phyloP scores from a whole-genome alignment of 2,888 invertebrate species.

The Penaeus monodon region DNA sequence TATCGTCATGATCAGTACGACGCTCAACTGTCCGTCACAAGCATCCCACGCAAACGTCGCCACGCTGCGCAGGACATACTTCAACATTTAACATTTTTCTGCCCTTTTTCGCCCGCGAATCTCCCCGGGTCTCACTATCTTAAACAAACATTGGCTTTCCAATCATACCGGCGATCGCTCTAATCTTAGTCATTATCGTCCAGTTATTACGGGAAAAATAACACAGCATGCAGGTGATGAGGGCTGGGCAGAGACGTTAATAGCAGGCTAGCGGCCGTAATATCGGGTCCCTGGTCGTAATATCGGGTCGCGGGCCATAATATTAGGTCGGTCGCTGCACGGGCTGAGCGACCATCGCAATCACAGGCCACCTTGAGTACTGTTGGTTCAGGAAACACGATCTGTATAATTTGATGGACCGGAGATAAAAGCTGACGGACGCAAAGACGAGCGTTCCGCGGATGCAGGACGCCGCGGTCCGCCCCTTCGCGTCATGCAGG shows the following conservation, averaged over 20 bases:
- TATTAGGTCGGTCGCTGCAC: background rate
- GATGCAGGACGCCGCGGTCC: background rate
- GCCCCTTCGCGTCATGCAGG: background rate
- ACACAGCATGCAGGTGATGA: slow-evolving; percentile 17
- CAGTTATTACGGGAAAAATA: slow-evolving; percentile 28
- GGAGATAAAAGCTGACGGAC: slow-evolving; percentile 16
- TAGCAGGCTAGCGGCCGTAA: slow-evolving; percentile 4
- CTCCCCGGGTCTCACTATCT: background rate
- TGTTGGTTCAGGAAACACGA: slow-evolving; percentile 27
- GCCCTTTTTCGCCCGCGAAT: background rate
- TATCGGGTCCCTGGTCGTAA: slow-evolving; percentile 11
- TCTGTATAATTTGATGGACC: slow-evolving; percentile 25
- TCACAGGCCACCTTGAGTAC: slow-evolving; percentile 3
- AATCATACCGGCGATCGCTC: slow-evolving; percentile 21
- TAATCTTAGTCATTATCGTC: slow-evolving; percentile 32
- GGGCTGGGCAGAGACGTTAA: background rate
- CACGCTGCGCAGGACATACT: background rate
- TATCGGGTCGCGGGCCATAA: slow-evolving; percentile 7
- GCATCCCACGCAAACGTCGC: background rate
- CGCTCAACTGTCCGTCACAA: no score
- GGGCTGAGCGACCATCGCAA: slow-evolving; percentile 3
- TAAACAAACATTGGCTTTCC: slow-evolving; percentile 36
- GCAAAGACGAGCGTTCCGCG: background rate
- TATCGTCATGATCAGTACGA: background rate
- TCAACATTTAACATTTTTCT: background rate